Percentiles rank a stretch among this genome's conserved stretches.
Conservation (phyloP, 2,113 vertebrate genomes). For the Boulengerochromis microlepis region DNA sequence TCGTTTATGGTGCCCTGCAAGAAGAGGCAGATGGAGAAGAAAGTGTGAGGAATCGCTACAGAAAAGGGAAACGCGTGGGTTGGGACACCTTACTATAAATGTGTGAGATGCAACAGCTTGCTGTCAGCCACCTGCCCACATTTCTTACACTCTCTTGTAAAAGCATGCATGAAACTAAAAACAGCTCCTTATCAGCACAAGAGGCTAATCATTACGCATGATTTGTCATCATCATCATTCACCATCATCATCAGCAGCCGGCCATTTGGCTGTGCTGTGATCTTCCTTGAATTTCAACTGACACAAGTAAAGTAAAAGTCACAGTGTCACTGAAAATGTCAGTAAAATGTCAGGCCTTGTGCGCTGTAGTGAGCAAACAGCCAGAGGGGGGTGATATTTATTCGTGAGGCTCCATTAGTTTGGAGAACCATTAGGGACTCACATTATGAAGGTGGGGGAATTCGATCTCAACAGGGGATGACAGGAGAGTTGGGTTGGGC, state of each 20-base stretch:
- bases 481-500: constrained; percentile 79
- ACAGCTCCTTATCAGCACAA: neutral
- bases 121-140: constrained; percentile 20
- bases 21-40: constrained; percentile 26
- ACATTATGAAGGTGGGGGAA: constrained; percentile 95
- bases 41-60: constrained; percentile 22
- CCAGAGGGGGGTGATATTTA: constrained; percentile 15
- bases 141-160: neutral
- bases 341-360: constrained; percentile 59
- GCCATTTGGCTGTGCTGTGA: constrained; percentile 17
- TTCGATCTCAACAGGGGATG: constrained; percentile 87
- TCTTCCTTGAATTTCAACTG: constrained; percentile 1
- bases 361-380: constrained; percentile 28
- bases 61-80: constrained; percentile 10
- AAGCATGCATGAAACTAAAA: constrained; percentile 19
- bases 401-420: constrained; percentile 6
- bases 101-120: constrained; percentile 56
- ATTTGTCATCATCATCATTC: neutral
- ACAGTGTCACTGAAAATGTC: constrained; percentile 58
- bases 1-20: constrained; percentile 91
- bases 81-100: neutral
- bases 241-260: neutral
- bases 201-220: constrained; percentile 19
- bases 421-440: constrained; percentile 63
- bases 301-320: constrained; percentile 34